Base-by-base conservation (phyloP, 2,113 vertebrate genomes). In the Oenanthe oenanthe region DNA sequence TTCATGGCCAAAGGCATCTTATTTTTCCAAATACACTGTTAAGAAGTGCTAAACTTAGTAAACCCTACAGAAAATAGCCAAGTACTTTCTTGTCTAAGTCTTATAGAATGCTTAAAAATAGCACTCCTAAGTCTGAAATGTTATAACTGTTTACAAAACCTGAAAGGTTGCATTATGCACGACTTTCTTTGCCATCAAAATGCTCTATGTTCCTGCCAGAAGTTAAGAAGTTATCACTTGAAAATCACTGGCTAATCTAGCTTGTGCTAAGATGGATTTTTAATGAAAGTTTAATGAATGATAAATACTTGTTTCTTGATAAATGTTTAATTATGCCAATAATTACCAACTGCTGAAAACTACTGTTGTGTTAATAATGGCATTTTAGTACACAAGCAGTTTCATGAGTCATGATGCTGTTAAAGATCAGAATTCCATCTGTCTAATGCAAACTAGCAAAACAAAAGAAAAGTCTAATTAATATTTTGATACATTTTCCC, bases 301-400 rank as follows among this genome's bases (percentile, higher is more conserved):
- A 98, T 98, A 98, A 98, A 98, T 98, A 98, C 98, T 98, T 93
- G 83, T 98, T 98, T 98, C 98, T 98, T 98, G 98, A 98, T 98
- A 98, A 98, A 98, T 98, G 98, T 98, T 98, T 98, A 98, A 98
- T 98, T 98, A 98, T 98, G 98, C 98, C 98, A 98, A 98, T 98
- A 98, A 98, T 98, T 98, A 98, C 98, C 98, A 98, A 98, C 98
- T 98, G 98, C 98, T 98, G 98, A 98, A 98, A 98, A 98, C 97
- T 97, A 98, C 98, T 98, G 98, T 98, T 98, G 98, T 98, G 98
- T 98, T 98, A 98, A 98, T 98, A 98, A 98, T 98, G 98, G 97
- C 98, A 97, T 98, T 97, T 98, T 96, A 97, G 98, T 98, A 98
- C 97, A 98, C 98, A 98, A 92, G 98, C 97, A 96, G 96, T 95